These are phyloP conservation scores for Ochlodes sylvanus DNA, from an alignment of 2,888 invertebrate species.

Conservation along the genomic window DNA sequence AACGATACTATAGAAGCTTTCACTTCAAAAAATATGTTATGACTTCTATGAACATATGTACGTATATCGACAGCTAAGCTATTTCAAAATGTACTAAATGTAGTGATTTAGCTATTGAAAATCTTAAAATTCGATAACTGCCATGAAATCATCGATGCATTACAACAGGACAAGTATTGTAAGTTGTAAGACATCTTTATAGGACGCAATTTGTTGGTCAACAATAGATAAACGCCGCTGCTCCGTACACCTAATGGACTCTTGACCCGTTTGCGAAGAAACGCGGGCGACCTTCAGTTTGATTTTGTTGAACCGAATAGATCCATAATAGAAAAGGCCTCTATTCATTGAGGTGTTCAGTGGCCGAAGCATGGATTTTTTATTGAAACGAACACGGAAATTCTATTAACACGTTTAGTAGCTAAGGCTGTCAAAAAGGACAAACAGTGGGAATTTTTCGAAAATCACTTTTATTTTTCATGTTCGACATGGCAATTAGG, in stretches of 20 bases:
- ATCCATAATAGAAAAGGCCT: conserved; percentile 27
- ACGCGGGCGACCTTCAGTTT: conserved; percentile 24
- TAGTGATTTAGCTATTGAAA: no score
- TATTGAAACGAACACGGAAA: conserved; percentile 18
- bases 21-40: no score
- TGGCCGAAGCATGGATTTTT: conserved; percentile 8
- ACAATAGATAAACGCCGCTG: conserved; percentile 12
- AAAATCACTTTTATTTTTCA: no score
- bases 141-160: no score
- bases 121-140: no score
- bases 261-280: conserved; percentile 29
- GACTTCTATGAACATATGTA: no score
- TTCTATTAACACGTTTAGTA: conserved; percentile 12
- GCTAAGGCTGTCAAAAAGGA: not conserved
- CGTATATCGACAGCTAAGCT: no score
- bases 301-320: conserved; percentile 23
- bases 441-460: no score
- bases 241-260: conserved; percentile 30
- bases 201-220: not conserved
- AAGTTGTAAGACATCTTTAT: not conserved
- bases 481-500: no score
- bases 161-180: no score
- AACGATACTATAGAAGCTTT: no score
- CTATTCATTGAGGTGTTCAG: conserved; percentile 20
- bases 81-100: no score